A percentile compares a stretch with the other conserved stretches of the same genome.
Evolutionary conservation across 2,113 vertebrate genomes (phyloP).

Genomic region (Bagarius yarrelli): DNA sequence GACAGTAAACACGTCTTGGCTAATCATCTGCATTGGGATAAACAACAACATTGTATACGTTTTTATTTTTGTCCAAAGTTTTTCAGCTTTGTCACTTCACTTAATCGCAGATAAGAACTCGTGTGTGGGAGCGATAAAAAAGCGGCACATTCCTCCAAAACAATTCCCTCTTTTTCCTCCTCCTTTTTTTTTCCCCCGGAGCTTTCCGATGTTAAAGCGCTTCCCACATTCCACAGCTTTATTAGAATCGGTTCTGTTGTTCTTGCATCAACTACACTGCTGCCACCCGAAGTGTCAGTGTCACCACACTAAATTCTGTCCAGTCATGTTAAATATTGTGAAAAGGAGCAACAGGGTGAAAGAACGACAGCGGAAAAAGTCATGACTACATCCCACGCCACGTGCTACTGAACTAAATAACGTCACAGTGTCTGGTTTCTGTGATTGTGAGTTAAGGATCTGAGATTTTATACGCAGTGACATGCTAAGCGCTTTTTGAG

Average conservation of each 20-base stretch:
- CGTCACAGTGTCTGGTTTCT: background rate
- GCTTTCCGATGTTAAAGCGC: background rate
- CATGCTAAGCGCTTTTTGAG: background rate
- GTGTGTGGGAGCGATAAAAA: constrained; percentile 24
- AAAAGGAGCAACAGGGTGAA: constrained; percentile 5
- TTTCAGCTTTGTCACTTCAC: constrained; percentile 6
- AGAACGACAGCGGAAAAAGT: background rate
- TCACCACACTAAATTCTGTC: background rate
- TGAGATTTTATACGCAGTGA: background rate
- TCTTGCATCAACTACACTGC: constrained; percentile 13
- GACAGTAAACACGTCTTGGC: background rate
- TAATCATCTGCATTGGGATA: background rate
- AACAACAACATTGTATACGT: background rate
- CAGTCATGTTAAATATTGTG: constrained; percentile 9
- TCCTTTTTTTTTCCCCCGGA: background rate
- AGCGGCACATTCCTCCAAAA: constrained; percentile 49
- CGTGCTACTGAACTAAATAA: constrained; percentile 1
- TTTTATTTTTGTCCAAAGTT: background rate
- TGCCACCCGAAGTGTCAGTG: constrained; percentile 3
- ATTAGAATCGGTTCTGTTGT: constrained; percentile 7
- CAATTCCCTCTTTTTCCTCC: constrained; percentile 47
- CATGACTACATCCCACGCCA: background rate
- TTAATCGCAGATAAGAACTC: background rate
- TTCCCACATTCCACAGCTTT: background rate
- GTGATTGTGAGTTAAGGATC: background rate